These are phyloP conservation scores for Oreochromis mossambicus DNA, from an alignment of 2,797 vertebrate species.

Conservation along the genomic window DNA sequence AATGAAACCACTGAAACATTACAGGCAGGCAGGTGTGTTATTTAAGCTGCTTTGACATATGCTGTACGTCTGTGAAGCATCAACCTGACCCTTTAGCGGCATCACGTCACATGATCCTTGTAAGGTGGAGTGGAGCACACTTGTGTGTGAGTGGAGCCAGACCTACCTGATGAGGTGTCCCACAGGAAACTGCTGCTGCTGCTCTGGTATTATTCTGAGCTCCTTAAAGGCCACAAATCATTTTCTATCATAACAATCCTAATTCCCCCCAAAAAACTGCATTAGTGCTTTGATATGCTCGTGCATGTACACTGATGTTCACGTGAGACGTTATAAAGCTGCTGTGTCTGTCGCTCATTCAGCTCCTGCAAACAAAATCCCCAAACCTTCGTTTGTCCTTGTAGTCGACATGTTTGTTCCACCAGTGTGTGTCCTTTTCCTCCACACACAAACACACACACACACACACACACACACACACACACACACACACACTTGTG, in stretches of 20 bases:
- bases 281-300: not conserved
- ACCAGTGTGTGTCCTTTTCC: not conserved
- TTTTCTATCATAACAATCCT: not conserved
- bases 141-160: not conserved
- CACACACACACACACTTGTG: not conserved
- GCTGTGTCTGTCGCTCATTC: not conserved
- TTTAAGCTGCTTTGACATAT: not conserved
- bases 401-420: not conserved
- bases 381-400: conserved; percentile 28
- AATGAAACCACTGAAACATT: not conserved
- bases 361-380: not conserved
- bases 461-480: not conserved
- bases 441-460: not conserved
- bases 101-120: not conserved
- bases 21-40: not conserved
- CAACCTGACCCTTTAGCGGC: not conserved
- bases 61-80: not conserved
- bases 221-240: not conserved
- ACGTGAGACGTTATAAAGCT: not conserved
- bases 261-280: not conserved
- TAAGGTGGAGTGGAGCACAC: not conserved
- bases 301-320: not conserved
- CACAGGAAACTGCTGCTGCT: not conserved
- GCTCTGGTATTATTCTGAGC: not conserved
- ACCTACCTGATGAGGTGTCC: not conserved